A percentile compares a stretch with the other conserved stretches of the same genome.
phyloP scores from a whole-genome alignment of 2,888 invertebrate species.

The Agonopterix arenella region DNA sequence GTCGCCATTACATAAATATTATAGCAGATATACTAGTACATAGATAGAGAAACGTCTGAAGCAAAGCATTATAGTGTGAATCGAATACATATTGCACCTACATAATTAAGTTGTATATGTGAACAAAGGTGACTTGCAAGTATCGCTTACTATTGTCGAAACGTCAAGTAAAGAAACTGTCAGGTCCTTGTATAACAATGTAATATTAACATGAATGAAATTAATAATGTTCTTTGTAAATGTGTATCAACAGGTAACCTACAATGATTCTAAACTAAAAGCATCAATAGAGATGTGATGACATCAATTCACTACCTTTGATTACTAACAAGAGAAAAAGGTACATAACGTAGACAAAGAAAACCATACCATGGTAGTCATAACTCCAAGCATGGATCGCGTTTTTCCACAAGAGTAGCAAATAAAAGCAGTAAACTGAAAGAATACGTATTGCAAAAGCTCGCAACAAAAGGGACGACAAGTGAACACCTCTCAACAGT shows the following conservation, averaged over 20 bases:
- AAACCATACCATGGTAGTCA: conserved; percentile 77
- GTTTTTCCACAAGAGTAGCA: conserved; percentile 63
- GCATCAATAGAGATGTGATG: conserved; percentile 30
- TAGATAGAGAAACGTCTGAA: neutral
- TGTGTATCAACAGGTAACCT: too few relatives aligned
- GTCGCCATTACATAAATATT: neutral
- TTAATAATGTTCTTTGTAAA: too few relatives aligned
- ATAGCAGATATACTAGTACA: neutral
- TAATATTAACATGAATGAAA: too few relatives aligned
- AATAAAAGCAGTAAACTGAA: conserved; percentile 44
- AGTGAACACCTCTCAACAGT: conserved; percentile 56
- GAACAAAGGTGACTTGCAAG: too few relatives aligned
- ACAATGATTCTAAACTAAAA: conserved; percentile 11
- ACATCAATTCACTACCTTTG: conserved; percentile 43
- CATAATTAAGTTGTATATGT: too few relatives aligned
- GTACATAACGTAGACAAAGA: conserved; percentile 68
- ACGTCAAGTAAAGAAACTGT: too few relatives aligned
- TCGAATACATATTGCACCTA: too few relatives aligned
- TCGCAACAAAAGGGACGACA: conserved; percentile 58
- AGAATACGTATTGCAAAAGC: conserved; percentile 49
- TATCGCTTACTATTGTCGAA: too few relatives aligned
- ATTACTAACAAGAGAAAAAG: conserved; percentile 53
- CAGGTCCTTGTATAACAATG: too few relatives aligned
- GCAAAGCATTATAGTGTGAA: too few relatives aligned
- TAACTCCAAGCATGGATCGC: conserved; percentile 77